Base-by-base conservation (phyloP, 2,888 invertebrate species). In the Drosophila sordidula region DNA sequence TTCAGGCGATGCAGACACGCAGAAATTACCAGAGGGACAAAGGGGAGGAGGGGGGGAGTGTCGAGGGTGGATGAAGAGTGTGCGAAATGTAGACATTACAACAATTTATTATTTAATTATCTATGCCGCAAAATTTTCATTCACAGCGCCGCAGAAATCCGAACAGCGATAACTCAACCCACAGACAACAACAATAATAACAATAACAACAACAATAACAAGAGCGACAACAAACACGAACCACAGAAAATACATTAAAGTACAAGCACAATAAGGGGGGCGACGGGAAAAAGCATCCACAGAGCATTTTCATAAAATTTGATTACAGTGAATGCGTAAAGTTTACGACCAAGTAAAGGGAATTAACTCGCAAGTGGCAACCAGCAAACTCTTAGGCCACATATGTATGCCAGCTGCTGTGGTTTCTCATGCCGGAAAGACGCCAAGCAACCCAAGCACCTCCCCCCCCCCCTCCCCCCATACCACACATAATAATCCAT, bases 91-190 rank as follows among this genome's bases (percentile, higher is more conserved):
- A 80, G 80, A 80, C 83, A 81, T 81, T 72, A 77, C 72, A 81
- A 80, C 80, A 84, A 81, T 81, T 81, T 81, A 84, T 81, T 81
- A 83, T 81, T 81, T 81, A 81, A 81, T 81, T 81, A 81, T 83
- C 80, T 70, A 70, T 75, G 71, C 80, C 80, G 70, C 80, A 83
- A 77, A 81, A 81, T 81, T 80, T 77, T 77, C 80, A 73, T 72
- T 67, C 72, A 63, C 64, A 79, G 45, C 51, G 36, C 71, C 71
- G 45, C 75, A 78, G 52, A 70, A 70, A 72, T 55, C 45, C 66
- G 45, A 52, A 65, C 55, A 50, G 38, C 71, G 44, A 64, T 56
- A 68, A 51, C 56, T 55, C 59, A 39, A 47, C 26, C 58, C 32
- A 56, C 59, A 56, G 44, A 54, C 57, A 34, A 9, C 49, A 41